These are phyloP conservation scores for Chloroclystis v-ata DNA, from an alignment of 2,888 invertebrate genomes.

Conservation along the genomic window DNA sequence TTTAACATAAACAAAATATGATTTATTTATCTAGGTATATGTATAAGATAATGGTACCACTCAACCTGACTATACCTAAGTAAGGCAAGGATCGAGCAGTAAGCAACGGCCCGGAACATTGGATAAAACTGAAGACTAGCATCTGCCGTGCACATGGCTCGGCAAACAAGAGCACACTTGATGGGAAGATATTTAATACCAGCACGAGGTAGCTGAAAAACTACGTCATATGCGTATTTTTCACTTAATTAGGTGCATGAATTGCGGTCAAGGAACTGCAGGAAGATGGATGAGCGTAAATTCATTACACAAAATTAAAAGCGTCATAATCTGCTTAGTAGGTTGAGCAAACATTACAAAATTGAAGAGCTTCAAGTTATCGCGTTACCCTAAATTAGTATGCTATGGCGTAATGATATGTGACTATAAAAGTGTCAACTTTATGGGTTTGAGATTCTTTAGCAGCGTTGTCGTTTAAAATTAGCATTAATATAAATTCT, in stretches of 20 bases:
- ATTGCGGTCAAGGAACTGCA: constrained; percentile 58
- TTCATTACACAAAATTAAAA: constrained; percentile 37
- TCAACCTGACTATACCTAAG: constrained; percentile 10
- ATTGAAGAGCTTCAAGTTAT: constrained; percentile 25
- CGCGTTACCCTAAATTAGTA: constrained; percentile 25
- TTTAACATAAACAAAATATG: neutral
- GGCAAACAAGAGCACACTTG: constrained; percentile 52
- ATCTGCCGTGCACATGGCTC: constrained; percentile 72
- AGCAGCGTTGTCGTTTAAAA: constrained; percentile 22
- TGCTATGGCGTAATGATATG: constrained; percentile 22
- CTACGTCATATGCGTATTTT: constrained; percentile 51
- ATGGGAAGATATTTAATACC: constrained; percentile 61
- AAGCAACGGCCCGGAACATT: constrained; percentile 36
- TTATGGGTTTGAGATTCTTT: constrained; percentile 8
- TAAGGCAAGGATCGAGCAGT: constrained; percentile 22
- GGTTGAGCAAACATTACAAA: constrained; percentile 43
- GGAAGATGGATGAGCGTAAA: constrained; percentile 33
- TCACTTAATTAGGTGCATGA: constrained; percentile 38
- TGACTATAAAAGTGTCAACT: constrained; percentile 12
- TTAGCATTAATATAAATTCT: constrained; percentile 52
- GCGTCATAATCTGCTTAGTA: constrained; percentile 32
- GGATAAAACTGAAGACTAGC: constrained; percentile 41
- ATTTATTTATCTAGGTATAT: neutral
- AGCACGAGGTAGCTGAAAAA: constrained; percentile 44
- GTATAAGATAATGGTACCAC: constrained; percentile 17